These are phyloP conservation scores for Theristicus caerulescens DNA, from an alignment of 2,113 vertebrate genomes.

Conservation along the genomic window DNA sequence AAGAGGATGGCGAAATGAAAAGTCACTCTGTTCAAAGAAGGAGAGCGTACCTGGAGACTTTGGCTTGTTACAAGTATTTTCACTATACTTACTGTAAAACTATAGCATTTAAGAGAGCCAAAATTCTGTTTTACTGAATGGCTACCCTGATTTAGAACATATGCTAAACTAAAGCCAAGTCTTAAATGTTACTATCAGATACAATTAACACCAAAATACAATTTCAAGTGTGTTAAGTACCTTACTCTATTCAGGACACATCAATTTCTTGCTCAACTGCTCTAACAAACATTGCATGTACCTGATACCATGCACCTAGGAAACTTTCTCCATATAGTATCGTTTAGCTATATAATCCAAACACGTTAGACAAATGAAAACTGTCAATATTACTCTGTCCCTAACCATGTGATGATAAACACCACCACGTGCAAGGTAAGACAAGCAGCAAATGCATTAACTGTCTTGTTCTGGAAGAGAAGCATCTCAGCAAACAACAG, in stretches of 20 bases:
- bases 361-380: neutral
- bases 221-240: neutral
- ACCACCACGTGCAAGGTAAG: constrained; percentile 45
- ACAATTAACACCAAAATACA: neutral
- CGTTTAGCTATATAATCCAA: neutral
- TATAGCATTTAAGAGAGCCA: neutral
- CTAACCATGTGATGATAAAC: constrained; percentile 17
- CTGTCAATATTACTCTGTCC: neutral
- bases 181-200: neutral
- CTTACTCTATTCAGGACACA: neutral
- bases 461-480: constrained; percentile 24
- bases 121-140: neutral
- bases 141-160: neutral
- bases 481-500: constrained; percentile 69
- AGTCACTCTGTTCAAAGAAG: neutral
- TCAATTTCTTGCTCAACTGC: neutral
- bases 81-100: neutral
- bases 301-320: neutral
- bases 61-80: neutral
- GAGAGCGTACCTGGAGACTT: neutral
- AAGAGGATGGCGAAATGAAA: neutral
- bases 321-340: neutral
- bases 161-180: neutral
- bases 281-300: neutral
- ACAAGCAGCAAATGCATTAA: constrained; percentile 59